phyloP scores from a whole-genome alignment of 2,797 vertebrate species.

The Microctenopoma lineatum region DNA sequence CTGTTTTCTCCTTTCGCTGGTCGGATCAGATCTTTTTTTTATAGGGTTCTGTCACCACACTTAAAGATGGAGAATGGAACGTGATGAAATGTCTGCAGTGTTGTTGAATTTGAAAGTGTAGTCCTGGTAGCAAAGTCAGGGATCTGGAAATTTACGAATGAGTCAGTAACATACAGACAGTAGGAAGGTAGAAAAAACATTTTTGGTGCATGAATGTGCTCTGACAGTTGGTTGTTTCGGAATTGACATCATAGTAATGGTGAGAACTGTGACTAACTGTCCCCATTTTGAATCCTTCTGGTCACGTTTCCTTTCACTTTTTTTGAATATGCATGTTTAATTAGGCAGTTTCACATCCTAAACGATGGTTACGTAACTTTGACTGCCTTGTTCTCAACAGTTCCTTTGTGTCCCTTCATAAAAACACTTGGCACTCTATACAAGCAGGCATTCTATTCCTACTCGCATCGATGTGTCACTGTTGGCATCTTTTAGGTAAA shows the following conservation, averaged over 20 bases:
- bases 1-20: conserved; percentile 60
- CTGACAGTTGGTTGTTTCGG: conserved; percentile 8
- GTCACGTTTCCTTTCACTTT: conserved; percentile 1
- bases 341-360: conserved; percentile 10
- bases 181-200: conserved; percentile 14
- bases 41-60: background rate
- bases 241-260: conserved; percentile 10
- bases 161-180: conserved; percentile 17
- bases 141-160: conserved; percentile 37
- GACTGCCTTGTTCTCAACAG: conserved; percentile 46
- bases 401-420: conserved; percentile 51
- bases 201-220: conserved; percentile 18
- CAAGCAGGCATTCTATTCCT: conserved; percentile 27
- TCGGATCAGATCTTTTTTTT: conserved; percentile 26
- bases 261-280: conserved; percentile 23
- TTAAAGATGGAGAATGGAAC: no score
- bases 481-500: conserved; percentile 44
- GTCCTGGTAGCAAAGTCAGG: conserved; percentile 27
- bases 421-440: conserved; percentile 47
- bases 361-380: conserved; percentile 45
- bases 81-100: conserved; percentile 37
- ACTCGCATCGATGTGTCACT: conserved; percentile 40
- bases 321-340: conserved; percentile 6
- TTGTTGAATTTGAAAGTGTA: conserved; percentile 27
- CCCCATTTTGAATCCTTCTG: conserved; percentile 15